Evolutionary conservation across 2,888 invertebrate genomes (phyloP).

Genomic region (Epinotia ramella): DNA sequence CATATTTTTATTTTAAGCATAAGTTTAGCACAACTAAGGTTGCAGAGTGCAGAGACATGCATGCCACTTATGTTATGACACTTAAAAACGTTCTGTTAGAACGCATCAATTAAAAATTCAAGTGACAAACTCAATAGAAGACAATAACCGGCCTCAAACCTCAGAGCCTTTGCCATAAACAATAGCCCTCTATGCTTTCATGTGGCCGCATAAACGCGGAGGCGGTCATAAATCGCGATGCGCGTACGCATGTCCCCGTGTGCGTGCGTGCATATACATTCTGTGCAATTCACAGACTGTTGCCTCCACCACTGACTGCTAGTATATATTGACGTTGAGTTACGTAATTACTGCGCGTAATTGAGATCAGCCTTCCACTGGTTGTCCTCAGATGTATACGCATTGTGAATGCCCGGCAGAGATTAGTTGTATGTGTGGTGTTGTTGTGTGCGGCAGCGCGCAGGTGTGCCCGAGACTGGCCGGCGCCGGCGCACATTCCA

Average conservation of each 20-base stretch:
- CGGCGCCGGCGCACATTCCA: slow-evolving; percentile 87
- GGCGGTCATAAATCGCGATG: slow-evolving; percentile 62
- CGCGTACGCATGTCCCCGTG: slow-evolving; percentile 48
- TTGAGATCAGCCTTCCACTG: background rate
- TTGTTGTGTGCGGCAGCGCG: slow-evolving; percentile 65
- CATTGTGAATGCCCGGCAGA: slow-evolving; percentile 20
- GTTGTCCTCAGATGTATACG: background rate
- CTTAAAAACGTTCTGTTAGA: background rate
- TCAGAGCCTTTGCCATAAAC: slow-evolving; percentile 45
- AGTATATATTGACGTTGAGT: background rate
- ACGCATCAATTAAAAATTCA: slow-evolving; percentile 28
- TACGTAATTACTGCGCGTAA: background rate
- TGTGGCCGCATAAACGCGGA: slow-evolving; percentile 55
- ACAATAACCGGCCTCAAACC: slow-evolving; percentile 35
- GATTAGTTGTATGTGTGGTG: slow-evolving; percentile 50
- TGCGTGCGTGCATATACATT: slow-evolving; percentile 53
- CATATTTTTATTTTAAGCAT: background rate
- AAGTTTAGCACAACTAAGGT: background rate
- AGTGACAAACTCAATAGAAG: slow-evolving; percentile 18
- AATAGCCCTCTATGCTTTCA: slow-evolving; percentile 56
- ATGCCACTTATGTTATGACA: background rate
- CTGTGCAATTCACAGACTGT: background rate
- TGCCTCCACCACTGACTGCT: background rate
- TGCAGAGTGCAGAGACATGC: background rate
- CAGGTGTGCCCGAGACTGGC: slow-evolving; percentile 88